Evolutionary conservation across 1,140 invertebrate genomes (phyloP), one percentile per base, ranked within the genome.

Genomic region (Dermatophagoides farinae): DNA sequence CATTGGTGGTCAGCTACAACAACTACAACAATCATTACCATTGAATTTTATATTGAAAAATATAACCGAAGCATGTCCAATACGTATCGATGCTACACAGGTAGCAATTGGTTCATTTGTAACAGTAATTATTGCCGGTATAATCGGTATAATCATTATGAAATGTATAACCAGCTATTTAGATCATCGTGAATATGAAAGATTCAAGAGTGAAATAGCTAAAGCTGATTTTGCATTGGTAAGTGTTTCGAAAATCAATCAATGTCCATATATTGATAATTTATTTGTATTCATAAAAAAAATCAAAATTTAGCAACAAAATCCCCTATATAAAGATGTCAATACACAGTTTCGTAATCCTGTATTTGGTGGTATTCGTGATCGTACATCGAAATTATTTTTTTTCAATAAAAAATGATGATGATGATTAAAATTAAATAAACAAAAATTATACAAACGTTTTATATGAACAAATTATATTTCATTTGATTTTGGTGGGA

Each of bases 141-240:
- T 47, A 31, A n/a, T 58, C 6, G 44, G 47, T 46, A 41, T 98
- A 11, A 75, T 95, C 59, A 77, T 95, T 52, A 97, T 93, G 92
- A 97, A 97, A 75, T 77, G 96, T 60, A 76, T 90, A 1, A 96
- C 90, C 5, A 88, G 87, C 23, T 86, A 97, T 61, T 88, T 95
- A 68, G 93, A 98, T 71, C 78, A 88, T 52, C 74, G 86, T 62
- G 93, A 97, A 73, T 96, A 91, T 72, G 92, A 90, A 12, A 83
- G 84, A 66, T 97, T 97, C 72, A 87, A 96, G 71, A 90, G 92
- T 69, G 91, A 97, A 71, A 77, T 86, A 64, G 83, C 86, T 77
- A 85, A 85, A 74, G 86, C 90, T 53, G 86, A 88, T 70, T 97
- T 90, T 90, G 85, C 92, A 70, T n/a, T 25, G 43, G 61, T 62